Percentiles rank a stretch among this genome's conserved stretches.
Conservation (phyloP, 2,888 invertebrate genomes). For the Pyrocoelia pectoralis region DNA sequence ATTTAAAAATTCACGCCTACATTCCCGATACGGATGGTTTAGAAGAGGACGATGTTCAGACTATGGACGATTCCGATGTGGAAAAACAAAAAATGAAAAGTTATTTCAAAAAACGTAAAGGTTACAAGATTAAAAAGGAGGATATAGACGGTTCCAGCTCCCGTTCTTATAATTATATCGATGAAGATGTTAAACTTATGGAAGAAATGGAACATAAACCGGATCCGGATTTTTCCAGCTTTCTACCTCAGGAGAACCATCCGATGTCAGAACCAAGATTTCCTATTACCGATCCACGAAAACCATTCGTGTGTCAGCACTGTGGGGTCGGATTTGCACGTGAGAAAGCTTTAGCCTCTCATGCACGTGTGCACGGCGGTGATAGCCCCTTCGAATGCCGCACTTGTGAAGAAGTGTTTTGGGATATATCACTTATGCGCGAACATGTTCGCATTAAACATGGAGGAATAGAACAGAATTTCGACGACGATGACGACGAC, state of each 20-base stretch:
- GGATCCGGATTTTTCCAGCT: constrained; percentile 51
- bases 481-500: constrained; percentile 55
- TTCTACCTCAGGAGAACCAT: constrained; percentile 45
- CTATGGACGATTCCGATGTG: constrained; percentile 55
- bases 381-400: constrained; percentile 83
- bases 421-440: constrained; percentile 68
- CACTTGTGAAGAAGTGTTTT: constrained; percentile 83
- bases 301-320: constrained; percentile 82
- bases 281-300: constrained; percentile 72
- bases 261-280: constrained; percentile 54
- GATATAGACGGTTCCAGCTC: constrained; percentile 52
- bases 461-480: constrained; percentile 55
- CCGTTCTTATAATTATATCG: constrained; percentile 60
- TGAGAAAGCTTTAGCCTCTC: constrained; percentile 82
- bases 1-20: constrained; percentile 82
- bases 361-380: constrained; percentile 78
- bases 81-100: constrained; percentile 52
- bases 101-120: constrained; percentile 47
- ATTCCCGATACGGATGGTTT: constrained; percentile 69
- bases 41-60: constrained; percentile 65
- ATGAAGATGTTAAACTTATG: constrained; percentile 61
- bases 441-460: constrained; percentile 71
- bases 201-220: constrained; percentile 59
- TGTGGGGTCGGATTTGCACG: constrained; percentile 81
- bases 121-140: constrained; percentile 52